A percentile compares a stretch with the other conserved stretches of the same genome.
Conservation (phyloP, 2,113 vertebrate species). For the Peromyscus polionotus region DNA sequence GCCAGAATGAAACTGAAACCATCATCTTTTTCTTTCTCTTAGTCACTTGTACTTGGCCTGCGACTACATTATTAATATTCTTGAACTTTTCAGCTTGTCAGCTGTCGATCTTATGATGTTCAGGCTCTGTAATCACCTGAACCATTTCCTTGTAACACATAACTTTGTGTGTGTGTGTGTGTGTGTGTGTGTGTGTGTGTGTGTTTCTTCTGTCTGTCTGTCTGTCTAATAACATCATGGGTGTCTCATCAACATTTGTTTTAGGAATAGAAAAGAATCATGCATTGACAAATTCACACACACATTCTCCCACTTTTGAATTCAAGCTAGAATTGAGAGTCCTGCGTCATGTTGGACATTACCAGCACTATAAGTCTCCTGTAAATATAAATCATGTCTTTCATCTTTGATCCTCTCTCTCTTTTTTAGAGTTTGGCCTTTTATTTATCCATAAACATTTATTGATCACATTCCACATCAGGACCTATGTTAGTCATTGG, state of each 20-base stretch:
- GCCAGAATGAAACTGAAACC: neutral
- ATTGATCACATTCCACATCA: neutral
- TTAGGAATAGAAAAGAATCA: neutral
- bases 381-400: neutral
- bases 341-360: neutral
- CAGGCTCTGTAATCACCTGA: neutral
- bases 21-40: neutral
- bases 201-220: no score
- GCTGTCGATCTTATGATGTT: neutral
- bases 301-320: neutral
- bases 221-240: neutral
- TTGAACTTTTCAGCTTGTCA: neutral
- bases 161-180: neutral
- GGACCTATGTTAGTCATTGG: neutral
- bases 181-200: neutral
- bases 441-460: neutral
- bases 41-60: neutral
- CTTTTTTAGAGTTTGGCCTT: neutral
- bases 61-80: neutral
- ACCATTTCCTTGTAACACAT: neutral
- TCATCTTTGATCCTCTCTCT: neutral
- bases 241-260: neutral
- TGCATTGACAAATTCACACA: neutral
- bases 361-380: neutral
- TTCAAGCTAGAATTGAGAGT: neutral